Percentiles rank a stretch among this genome's conserved stretches.
These are phyloP conservation scores for Drosophila quadrilineata DNA, from an alignment of 1,140 invertebrate genomes.

Conservation along the genomic window DNA sequence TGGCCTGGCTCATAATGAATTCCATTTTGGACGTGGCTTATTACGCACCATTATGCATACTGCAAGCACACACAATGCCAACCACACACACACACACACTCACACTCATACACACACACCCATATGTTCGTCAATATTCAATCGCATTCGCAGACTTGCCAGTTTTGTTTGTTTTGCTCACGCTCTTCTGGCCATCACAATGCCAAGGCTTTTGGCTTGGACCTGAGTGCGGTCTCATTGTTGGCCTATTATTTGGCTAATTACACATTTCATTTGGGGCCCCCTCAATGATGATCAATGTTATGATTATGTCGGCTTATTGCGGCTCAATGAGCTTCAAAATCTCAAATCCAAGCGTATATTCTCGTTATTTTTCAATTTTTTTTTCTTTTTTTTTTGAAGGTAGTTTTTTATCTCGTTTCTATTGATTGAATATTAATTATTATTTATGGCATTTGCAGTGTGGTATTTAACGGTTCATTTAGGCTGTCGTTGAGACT, in stretches of 20 bases:
- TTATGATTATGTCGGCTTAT: conserved; percentile 40
- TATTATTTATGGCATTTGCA: no score
- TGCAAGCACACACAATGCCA: conserved; percentile 13
- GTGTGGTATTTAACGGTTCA: no score
- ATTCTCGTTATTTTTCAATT: no score
- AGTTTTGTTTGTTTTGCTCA: conserved; percentile 28
- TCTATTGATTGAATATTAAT: no score
- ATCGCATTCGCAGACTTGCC: neutral
- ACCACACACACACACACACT: conserved; percentile 14
- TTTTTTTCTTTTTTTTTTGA: no score
- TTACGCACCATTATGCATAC: conserved; percentile 67
- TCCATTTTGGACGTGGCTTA: conserved; percentile 54
- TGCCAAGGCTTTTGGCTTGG: conserved; percentile 56
- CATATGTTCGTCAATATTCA: conserved; percentile 15
- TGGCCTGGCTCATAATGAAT: conserved; percentile 54
- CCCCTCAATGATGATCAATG: conserved; percentile 43
- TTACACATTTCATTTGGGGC: conserved; percentile 52
- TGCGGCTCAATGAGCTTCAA: neutral
- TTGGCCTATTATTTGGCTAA: conserved; percentile 58
- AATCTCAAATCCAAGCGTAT: no score
- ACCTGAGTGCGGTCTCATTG: conserved; percentile 19
- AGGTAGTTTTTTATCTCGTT: no score
- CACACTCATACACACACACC: neutral
- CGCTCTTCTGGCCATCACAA: conserved; percentile 53
- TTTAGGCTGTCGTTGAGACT: no score